Base-by-base conservation (phyloP, 2,113 vertebrate genomes). In the Poeciliopsis occidentalis region DNA sequence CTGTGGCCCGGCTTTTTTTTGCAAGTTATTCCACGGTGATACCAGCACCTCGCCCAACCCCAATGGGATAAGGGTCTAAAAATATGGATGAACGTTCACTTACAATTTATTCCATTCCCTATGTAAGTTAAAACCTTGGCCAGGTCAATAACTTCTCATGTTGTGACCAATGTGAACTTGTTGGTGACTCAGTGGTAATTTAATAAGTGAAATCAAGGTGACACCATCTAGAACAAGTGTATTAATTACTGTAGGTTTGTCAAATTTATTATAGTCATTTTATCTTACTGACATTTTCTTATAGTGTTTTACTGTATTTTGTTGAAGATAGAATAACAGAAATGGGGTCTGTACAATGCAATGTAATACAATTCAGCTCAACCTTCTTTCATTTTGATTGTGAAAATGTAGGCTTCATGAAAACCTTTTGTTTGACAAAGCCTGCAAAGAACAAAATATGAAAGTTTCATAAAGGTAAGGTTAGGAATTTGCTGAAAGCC, bases 401-500 rank as follows among this genome's bases (percentile, higher is more conserved):
- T 30, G 22, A 32, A 64, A 60, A 24, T 54, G 1, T 27, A 26
- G 19, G 54, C 69, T 39, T 8, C 24, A 57, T 51, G 13, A 64
- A 51, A 24, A 69, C 12, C 4, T 54, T 51, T 60, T 32, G 30
- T 34, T 26, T 51, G 15, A 66, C 44, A 64, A 8, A 60, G 60
- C 19, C n/a, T 31, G 26, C 60, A 66, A 72, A 64, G 41, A 54
- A 1, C 15, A 30, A 0, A 51, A 41, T 17, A 70, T 60, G 2
- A 75, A 64, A 39, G 64, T 73, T 72, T 71, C 44, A 65, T 75
- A 37, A 54, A 84, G 64, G 37, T 19, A 27, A 57, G 31, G 61
- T 11, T 19, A 51, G 60, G 12, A 57, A 76, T 76, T 77, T 83
- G 57, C 19, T 73, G 26, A 83, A 69, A 61, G 69, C 79, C 72